These are phyloP conservation scores for Oncorhynchus masou DNA, from an alignment of 2,113 vertebrate genomes.

Conservation along the genomic window DNA sequence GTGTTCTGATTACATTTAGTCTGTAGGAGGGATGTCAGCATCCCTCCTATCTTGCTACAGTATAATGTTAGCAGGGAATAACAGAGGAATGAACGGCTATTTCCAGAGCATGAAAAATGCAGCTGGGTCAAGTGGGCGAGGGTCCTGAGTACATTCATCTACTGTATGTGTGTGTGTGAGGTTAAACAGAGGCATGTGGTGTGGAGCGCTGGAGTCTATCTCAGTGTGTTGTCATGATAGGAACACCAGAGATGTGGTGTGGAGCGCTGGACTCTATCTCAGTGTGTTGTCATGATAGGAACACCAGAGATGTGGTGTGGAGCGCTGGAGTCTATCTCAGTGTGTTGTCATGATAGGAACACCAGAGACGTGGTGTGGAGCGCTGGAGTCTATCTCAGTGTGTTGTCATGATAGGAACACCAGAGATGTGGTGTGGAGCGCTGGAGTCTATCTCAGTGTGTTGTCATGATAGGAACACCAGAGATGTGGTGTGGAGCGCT, in stretches of 20 bases:
- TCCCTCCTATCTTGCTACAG: no score
- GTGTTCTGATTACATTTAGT: slow-evolving; percentile 33
- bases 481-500: no score
- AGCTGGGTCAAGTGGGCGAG: slow-evolving; percentile 54
- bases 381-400: slow-evolving; percentile 31
- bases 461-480: no score
- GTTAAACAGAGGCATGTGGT: slow-evolving; percentile 27
- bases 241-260: slow-evolving; percentile 8
- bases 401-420: slow-evolving; percentile 44
- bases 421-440: not conserved
- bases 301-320: no score
- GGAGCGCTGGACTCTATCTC: no score
- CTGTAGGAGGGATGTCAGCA: no score
- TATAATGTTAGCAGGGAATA: slow-evolving; percentile 48
- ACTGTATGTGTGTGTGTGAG: slow-evolving; percentile 11
- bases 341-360: no score
- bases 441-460: no score
- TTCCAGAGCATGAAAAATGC: not conserved
- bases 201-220: slow-evolving; percentile 30
- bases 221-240: slow-evolving; percentile 40
- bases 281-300: no score
- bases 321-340: no score
- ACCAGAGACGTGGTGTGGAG: slow-evolving; percentile 18
- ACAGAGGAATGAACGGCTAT: slow-evolving; percentile 62
- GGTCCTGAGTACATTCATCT: slow-evolving; percentile 42